Base-by-base conservation (phyloP, 2,797 vertebrate genomes). In the Esox masquinongy region DNA sequence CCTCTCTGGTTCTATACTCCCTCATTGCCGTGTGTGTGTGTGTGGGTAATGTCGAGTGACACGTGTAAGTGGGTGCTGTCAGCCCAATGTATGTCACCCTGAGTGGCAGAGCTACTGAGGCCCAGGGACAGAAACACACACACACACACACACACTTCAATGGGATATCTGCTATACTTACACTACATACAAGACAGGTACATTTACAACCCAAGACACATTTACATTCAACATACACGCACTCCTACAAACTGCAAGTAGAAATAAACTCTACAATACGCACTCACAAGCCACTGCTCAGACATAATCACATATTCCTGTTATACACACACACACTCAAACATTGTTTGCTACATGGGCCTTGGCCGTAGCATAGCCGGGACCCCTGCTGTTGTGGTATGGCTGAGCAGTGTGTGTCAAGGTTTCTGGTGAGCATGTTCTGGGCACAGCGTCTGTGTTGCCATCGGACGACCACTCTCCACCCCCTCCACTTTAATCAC, bases 1-100 rank as follows among this genome's bases (percentile, higher is more conserved):
- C 70, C 56, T 24, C 7, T 59, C 36, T 74, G 22, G 56, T 61
- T 17, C 56, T 51, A 26, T 4, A 17, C 5, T 51, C 61, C 53
- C 70, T 71, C 39, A 24, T 53, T 43, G 34, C 53, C 73, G 68
- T 84, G 76, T 88, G 82, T 88, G 86, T n/a, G 43, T 2, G 43
- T 4, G 43, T 4, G 84, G 85, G 84, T 93, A 92, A 93, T 93
- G 88, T 91, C 85, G 67, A 92, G 91, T 92, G 92, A 92, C 92
- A 91, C 84, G 79, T 91, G 91, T 92, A 93, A 93, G 92, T 85
- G 74, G 74, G 88, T 78, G 88, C 90, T 93, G 92, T 93, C 91
- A 91, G 79, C 89, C 53, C 79, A 74, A 76, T 76, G 88, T 77
- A 89, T 88, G 88, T 88, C 86, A 83, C 63, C 63, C 73, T 92